phyloP scores from a whole-genome alignment of 2,888 invertebrate species.

The Aphodius granarius region DNA sequence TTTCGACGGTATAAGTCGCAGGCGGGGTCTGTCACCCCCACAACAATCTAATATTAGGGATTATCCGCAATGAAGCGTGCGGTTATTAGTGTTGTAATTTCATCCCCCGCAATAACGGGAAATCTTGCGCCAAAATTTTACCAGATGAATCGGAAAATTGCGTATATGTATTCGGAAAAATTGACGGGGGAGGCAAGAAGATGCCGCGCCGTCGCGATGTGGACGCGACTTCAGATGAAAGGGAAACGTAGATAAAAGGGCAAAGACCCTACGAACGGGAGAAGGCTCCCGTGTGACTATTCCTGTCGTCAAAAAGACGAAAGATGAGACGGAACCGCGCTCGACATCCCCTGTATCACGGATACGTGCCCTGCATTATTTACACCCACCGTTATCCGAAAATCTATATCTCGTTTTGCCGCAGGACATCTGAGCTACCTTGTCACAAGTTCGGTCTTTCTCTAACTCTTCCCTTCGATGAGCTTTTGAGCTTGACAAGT shows the following conservation, averaged over 20 bases:
- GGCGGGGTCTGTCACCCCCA: background rate
- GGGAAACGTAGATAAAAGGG: slow-evolving; percentile 19
- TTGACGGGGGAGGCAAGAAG: background rate
- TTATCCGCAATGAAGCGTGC: slow-evolving; percentile 23
- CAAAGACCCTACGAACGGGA: slow-evolving; percentile 23
- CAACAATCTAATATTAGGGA: slow-evolving; percentile 20
- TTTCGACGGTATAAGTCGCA: background rate
- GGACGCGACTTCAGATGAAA: slow-evolving; percentile 14
- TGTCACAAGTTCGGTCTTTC: background rate
- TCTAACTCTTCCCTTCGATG: background rate
- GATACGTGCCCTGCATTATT: slow-evolving; percentile 51
- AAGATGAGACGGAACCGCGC: background rate
- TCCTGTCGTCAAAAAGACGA: slow-evolving; percentile 37
- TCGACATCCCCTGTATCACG: slow-evolving; percentile 37
- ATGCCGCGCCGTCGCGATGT: background rate
- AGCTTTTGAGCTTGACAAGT: no score
- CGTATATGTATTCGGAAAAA: slow-evolving; percentile 1
- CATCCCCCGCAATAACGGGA: slow-evolving; percentile 6
- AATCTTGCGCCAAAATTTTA: background rate
- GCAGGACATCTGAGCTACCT: slow-evolving; percentile 15
- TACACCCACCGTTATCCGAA: slow-evolving; percentile 50
- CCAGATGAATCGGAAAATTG: background rate
- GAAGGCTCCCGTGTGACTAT: slow-evolving; percentile 40
- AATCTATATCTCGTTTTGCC: slow-evolving; percentile 44
- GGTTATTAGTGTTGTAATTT: slow-evolving; percentile 23